These are phyloP conservation scores for Poeciliopsis occidentalis DNA, from an alignment of 2,113 vertebrate genomes.

Conservation along the genomic window DNA sequence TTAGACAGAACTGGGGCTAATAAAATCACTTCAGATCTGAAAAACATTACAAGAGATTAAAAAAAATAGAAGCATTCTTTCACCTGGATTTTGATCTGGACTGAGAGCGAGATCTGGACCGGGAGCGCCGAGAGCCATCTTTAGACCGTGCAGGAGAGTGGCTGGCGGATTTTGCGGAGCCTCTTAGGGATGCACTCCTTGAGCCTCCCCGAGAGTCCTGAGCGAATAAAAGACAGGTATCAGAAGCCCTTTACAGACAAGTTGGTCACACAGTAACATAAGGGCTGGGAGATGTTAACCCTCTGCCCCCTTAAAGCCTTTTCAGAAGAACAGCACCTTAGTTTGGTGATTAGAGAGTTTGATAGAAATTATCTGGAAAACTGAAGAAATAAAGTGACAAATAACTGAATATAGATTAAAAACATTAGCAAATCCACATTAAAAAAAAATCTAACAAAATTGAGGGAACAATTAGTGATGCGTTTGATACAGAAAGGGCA, in stretches of 20 bases:
- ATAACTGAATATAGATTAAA: slow-evolving; percentile 15
- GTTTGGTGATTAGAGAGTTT: slow-evolving; percentile 30
- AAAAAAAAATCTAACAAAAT: slow-evolving; percentile 25
- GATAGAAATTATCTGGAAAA: slow-evolving; percentile 22
- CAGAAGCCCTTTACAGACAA: slow-evolving; percentile 72
- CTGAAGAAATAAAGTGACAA: slow-evolving; percentile 8
- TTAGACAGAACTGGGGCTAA: not conserved
- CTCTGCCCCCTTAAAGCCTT: slow-evolving; percentile 32
- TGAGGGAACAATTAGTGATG: slow-evolving; percentile 51
- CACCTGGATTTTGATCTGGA: slow-evolving; percentile 79
- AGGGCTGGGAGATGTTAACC: slow-evolving; percentile 38
- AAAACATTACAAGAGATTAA: rapidly evolving
- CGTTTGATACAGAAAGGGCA: slow-evolving; percentile 52
- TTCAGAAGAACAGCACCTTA: slow-evolving; percentile 36
- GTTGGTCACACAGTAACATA: slow-evolving; percentile 14
- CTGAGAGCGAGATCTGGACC: slow-evolving; percentile 81
- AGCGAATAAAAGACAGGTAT: slow-evolving; percentile 84
- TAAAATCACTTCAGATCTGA: not conserved
- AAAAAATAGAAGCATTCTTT: not conserved
- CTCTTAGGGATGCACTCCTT: slow-evolving; percentile 81
- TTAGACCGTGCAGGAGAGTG: slow-evolving; percentile 65
- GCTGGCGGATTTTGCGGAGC: slow-evolving; percentile 61
- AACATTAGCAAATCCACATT: slow-evolving; percentile 49
- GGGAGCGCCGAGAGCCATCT: slow-evolving; percentile 78
- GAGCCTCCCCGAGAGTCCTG: slow-evolving; percentile 87